Conservation (phyloP, 1,140 invertebrate species). For the Aradophagus sp. region DNA sequence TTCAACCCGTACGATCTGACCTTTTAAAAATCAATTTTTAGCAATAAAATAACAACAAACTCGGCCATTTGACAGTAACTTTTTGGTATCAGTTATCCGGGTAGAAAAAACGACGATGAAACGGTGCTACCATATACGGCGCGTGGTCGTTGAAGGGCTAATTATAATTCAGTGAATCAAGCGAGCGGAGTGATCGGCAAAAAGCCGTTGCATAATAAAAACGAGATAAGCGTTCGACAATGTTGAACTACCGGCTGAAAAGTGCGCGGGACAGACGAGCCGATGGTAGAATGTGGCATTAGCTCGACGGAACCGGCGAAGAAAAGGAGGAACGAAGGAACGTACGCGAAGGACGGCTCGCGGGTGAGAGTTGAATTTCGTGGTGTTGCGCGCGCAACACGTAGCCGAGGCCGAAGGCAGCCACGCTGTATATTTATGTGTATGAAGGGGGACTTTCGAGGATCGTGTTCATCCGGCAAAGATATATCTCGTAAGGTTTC, state of each 20-base stretch:
- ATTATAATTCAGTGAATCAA: not conserved
- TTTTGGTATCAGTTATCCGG: too few relatives aligned
- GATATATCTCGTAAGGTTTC: slow-evolving; percentile 56
- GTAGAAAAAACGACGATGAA: too few relatives aligned
- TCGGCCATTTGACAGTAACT: too few relatives aligned
- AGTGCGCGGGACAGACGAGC: not conserved
- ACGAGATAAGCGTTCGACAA: slow-evolving; percentile 8
- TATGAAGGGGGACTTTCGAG: slow-evolving; percentile 56
- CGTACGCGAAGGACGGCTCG: too few relatives aligned
- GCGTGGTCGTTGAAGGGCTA: too few relatives aligned
- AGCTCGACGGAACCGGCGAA: slow-evolving; percentile 32
- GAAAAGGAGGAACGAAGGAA: too few relatives aligned
- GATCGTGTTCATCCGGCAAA: slow-evolving; percentile 54
- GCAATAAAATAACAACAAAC: too few relatives aligned
- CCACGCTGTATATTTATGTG: slow-evolving; percentile 49
- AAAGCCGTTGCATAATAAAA: slow-evolving; percentile 13
- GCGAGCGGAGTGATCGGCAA: not conserved
- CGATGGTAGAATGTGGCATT: slow-evolving; percentile 17
- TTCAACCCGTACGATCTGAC: too few relatives aligned
- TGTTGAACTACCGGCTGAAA: slow-evolving; percentile 19
- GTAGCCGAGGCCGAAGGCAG: slow-evolving; percentile 19
- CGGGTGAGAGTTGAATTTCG: slow-evolving; percentile 57
- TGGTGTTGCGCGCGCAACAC: slow-evolving; percentile 24
- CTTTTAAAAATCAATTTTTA: too few relatives aligned
- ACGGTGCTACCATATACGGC: too few relatives aligned